phyloP scores from a whole-genome alignment of 2,797 vertebrate species.

The Lutjanus campechanus region DNA sequence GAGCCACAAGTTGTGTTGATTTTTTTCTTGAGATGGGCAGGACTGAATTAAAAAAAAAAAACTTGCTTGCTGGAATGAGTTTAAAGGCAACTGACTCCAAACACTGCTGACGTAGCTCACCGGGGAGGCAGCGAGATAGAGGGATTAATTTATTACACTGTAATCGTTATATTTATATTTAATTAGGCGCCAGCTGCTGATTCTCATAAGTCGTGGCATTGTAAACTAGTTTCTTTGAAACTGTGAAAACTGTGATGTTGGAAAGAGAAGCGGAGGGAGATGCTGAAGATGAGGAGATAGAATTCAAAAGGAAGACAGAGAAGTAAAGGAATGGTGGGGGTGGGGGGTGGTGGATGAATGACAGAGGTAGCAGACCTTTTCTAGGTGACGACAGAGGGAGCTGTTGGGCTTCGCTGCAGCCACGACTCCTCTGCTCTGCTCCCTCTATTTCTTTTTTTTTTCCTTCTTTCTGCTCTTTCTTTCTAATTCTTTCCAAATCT shows the following conservation, averaged over 20 bases:
- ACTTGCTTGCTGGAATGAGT: constrained; percentile 7
- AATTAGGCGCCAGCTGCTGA: constrained; percentile 64
- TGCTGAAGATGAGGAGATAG: neutral
- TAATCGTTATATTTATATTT: constrained; percentile 72
- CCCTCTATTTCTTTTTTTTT: neutral
- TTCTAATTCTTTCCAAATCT: constrained; percentile 54
- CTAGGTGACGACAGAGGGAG: constrained; percentile 76
- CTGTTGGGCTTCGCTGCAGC: constrained; percentile 74
- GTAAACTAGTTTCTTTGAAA: constrained; percentile 31
- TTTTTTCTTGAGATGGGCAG: constrained; percentile 6
- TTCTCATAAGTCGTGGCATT: constrained; percentile 9
- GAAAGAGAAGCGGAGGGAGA: neutral
- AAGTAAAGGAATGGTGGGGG: neutral
- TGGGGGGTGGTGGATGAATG: neutral
- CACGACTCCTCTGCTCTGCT: neutral
- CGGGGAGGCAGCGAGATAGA: constrained; percentile 36
- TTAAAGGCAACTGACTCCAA: constrained; percentile 36
- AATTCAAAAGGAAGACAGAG: neutral
- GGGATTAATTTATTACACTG: constrained; percentile 67
- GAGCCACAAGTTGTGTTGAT: constrained; percentile 9
- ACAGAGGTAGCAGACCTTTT: neutral
- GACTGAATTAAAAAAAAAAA: neutral
- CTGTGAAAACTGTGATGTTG: neutral
- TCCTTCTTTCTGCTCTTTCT: constrained; percentile 31
- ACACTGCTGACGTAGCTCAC: constrained; percentile 38